phyloP scores from a whole-genome alignment of 2,113 vertebrate species.

The Cranoglanis bouderius region DNA sequence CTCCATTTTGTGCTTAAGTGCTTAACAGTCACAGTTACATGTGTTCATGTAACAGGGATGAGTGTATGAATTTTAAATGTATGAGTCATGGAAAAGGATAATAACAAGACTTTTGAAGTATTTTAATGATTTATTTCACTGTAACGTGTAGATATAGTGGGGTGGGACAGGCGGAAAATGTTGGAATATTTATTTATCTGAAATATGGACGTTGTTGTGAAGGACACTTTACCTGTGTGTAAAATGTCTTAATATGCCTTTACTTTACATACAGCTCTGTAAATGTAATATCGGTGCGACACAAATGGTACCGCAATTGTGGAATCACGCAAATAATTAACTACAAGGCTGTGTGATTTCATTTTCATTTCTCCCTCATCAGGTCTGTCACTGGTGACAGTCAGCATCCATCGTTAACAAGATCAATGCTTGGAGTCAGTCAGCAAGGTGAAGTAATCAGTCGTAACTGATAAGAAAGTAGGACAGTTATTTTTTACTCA shows the following conservation, averaged over 20 bases:
- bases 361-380: background rate
- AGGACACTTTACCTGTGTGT: background rate
- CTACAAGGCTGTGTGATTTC: background rate
- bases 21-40: no score
- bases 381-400: background rate
- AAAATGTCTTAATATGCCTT: background rate
- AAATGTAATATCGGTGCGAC: background rate
- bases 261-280: background rate
- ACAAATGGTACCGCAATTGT: background rate
- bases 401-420: background rate
- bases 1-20: background rate
- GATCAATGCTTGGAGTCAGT: constrained; percentile 19
- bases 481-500: background rate
- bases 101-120: background rate
- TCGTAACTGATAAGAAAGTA: constrained; percentile 24
- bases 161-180: no score
- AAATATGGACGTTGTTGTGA: background rate
- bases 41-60: background rate
- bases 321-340: background rate
- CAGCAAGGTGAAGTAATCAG: constrained; percentile 20
- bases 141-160: no score
- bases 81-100: background rate
- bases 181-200: background rate
- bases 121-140: background rate
- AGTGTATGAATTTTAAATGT: background rate